Percentiles rank a stretch among this genome's conserved stretches.
phyloP scores from a whole-genome alignment of 2,888 invertebrate species.

The Balanococcus diminutus region DNA sequence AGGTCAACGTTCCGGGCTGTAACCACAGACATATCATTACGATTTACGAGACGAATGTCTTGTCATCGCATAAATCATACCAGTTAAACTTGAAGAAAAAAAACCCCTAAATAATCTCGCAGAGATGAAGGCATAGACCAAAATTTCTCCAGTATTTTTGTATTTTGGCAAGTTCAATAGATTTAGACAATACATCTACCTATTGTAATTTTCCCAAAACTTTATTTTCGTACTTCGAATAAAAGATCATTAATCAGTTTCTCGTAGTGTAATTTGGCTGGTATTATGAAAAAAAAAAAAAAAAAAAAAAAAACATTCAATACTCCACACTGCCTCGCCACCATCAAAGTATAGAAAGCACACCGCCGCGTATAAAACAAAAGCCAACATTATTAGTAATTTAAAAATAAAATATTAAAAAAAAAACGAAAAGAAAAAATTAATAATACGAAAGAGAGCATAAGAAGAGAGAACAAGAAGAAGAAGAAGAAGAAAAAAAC shows the following conservation, averaged over 20 bases:
- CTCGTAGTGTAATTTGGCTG: background rate
- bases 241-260: background rate
- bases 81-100: background rate
- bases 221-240: background rate
- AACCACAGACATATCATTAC: background rate
- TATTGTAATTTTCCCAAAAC: background rate
- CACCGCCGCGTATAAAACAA: background rate
- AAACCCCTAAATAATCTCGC: background rate
- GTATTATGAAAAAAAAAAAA: background rate
- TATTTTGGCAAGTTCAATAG: background rate
- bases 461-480: background rate
- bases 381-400: conserved; percentile 7
- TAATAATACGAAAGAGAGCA: conserved; percentile 22
- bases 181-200: background rate
- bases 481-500: conserved; percentile 16
- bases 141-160: too few relatives aligned
- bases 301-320: conserved; percentile 3
- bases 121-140: too few relatives aligned
- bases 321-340: background rate
- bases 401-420: conserved; percentile 7
- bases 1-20: background rate
- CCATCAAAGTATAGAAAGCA: background rate
- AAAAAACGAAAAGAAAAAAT: background rate
- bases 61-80: background rate
- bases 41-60: too few relatives aligned